Conservation (phyloP, 1,140 invertebrate species). For the Odontomachus brunneus region DNA sequence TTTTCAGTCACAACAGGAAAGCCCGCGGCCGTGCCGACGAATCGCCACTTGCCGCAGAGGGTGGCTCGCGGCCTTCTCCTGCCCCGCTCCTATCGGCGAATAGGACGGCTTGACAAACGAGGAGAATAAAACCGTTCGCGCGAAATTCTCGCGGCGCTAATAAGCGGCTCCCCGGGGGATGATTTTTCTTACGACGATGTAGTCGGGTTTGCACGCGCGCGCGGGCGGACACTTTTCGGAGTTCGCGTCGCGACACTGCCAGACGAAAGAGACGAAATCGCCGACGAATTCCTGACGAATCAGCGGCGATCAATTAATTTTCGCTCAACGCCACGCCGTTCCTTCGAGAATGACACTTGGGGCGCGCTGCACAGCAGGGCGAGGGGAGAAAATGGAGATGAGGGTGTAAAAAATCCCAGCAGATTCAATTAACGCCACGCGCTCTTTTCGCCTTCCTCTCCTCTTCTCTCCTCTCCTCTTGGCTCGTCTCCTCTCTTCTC, state of each 20-base stretch:
- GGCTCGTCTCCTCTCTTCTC: no score
- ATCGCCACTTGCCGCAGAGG: constrained; percentile 53
- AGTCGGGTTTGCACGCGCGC: background rate
- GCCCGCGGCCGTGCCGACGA: constrained; percentile 37
- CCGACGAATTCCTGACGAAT: constrained; percentile 10
- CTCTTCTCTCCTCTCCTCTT: background rate
- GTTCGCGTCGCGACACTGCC: no score
- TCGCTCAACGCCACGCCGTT: constrained; percentile 24
- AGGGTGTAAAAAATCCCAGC: constrained; percentile 28
- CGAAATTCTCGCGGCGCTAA: constrained; percentile 44
- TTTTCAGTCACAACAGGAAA: constrained; percentile 72
- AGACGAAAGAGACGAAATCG: no score
- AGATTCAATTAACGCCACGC: constrained; percentile 45
- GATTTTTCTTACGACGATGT: constrained; percentile 44
- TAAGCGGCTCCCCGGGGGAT: constrained; percentile 36
- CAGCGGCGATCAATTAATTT: constrained; percentile 49
- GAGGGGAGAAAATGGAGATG: background rate
- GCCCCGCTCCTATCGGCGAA: background rate
- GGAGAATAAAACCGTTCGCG: constrained; percentile 59
- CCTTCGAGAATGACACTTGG: background rate
- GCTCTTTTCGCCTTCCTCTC: background rate
- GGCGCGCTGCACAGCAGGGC: background rate
- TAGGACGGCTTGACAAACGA: constrained; percentile 54
- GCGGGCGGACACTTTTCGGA: no score
- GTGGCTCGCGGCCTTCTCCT: background rate